Evolutionary conservation across 2,113 vertebrate species (phyloP).

Genomic region (Trogon surrucura): DNA sequence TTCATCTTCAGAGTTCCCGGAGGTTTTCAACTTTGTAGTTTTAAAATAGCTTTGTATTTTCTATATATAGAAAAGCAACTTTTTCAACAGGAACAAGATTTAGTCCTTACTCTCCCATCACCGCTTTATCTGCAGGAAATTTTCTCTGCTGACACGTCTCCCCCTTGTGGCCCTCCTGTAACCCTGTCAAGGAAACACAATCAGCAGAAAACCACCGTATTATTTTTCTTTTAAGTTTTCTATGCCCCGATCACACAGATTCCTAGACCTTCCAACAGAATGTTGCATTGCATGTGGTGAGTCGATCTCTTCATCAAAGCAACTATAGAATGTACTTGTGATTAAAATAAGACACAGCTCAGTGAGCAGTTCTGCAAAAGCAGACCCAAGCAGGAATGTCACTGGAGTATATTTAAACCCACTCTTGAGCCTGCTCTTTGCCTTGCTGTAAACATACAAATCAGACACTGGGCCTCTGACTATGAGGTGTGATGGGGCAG

Average conservation of each 20-base stretch:
- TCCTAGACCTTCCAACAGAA: not conserved
- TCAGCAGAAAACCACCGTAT: fast-evolving
- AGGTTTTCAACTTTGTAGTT: not conserved
- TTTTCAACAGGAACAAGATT: not conserved
- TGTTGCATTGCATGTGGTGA: not conserved
- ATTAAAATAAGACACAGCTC: not conserved
- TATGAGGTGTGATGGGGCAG: not conserved
- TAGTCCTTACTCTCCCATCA: too few relatives aligned
- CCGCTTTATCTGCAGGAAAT: fast-evolving
- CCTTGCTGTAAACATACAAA: not conserved
- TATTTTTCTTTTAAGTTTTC: not conserved
- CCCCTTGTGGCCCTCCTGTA: not conserved
- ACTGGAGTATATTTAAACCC: not conserved
- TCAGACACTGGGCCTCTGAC: not conserved
- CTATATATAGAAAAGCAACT: not conserved
- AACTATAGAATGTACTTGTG: not conserved
- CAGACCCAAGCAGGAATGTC: not conserved
- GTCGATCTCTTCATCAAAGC: not conserved
- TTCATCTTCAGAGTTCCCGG: not conserved
- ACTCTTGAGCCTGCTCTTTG: not conserved
- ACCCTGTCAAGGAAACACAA: not conserved
- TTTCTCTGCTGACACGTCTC: not conserved
- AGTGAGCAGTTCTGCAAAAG: not conserved
- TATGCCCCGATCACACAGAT: too few relatives aligned
- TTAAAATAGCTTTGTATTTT: not conserved